Evolutionary conservation across 2,113 vertebrate genomes (phyloP).

Genomic region (Alaudala cheleensis): DNA sequence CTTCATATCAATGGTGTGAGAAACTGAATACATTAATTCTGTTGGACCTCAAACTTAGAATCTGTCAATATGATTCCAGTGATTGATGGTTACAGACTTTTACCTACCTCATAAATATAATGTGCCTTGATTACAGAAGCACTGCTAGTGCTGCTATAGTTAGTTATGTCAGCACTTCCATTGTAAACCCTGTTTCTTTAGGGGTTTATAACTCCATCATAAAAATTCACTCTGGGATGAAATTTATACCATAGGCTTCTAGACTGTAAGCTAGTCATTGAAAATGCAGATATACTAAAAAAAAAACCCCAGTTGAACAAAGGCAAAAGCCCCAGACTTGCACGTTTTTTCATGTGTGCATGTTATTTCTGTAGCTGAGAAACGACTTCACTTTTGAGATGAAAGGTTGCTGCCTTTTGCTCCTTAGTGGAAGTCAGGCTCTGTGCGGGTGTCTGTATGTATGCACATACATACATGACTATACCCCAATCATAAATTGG

Average conservation of each 20-base stretch:
- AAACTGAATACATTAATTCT: slow-evolving; percentile 68
- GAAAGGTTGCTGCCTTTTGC: background rate
- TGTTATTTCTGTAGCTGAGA: background rate
- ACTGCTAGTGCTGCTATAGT: slow-evolving; percentile 67
- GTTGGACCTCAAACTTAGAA: slow-evolving; percentile 70
- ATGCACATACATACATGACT: background rate
- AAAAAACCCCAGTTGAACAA: background rate
- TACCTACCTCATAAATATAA: slow-evolving; percentile 80
- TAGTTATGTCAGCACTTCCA: slow-evolving; percentile 78
- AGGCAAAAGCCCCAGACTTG: background rate
- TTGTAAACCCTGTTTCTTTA: slow-evolving; percentile 73
- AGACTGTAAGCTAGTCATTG: slow-evolving; percentile 40
- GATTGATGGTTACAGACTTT: slow-evolving; percentile 78
- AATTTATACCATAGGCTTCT: slow-evolving; percentile 63
- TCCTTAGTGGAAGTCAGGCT: background rate
- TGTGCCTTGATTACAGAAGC: slow-evolving; percentile 70
- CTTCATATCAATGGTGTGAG: slow-evolving; percentile 59
- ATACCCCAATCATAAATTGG: background rate
- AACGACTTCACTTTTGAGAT: background rate
- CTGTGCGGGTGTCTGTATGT: background rate
- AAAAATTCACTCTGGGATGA: slow-evolving; percentile 76
- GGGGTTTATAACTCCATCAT: slow-evolving; percentile 74
- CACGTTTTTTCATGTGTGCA: background rate
- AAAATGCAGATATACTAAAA: slow-evolving; percentile 10
- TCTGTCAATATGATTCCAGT: slow-evolving; percentile 72